phyloP scores from a whole-genome alignment of 2,113 vertebrate genomes.

The Rhinichthys klamathensis region DNA sequence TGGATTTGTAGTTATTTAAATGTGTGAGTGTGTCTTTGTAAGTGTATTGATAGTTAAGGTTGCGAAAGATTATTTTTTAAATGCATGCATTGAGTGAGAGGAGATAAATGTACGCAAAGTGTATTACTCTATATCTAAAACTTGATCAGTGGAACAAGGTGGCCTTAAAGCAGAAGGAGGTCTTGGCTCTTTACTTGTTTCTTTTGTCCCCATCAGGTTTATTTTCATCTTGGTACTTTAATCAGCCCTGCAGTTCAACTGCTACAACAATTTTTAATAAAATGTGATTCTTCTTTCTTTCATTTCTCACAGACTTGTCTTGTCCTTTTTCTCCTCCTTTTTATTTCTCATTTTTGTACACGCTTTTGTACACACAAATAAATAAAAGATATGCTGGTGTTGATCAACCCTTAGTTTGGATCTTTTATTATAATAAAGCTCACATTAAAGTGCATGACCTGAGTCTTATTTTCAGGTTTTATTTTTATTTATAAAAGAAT shows the following conservation, averaged over 20 bases:
- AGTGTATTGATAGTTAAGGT: constrained; percentile 66
- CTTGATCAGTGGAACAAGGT: constrained; percentile 73
- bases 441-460: no score
- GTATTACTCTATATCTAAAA: constrained; percentile 64
- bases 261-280: constrained; percentile 59
- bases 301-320: constrained; percentile 64
- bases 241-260: constrained; percentile 49
- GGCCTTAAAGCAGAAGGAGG: constrained; percentile 76
- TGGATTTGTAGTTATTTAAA: constrained; percentile 69
- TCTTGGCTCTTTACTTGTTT: constrained; percentile 59
- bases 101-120: constrained; percentile 64
- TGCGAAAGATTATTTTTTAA: constrained; percentile 55
- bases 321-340: constrained; percentile 58
- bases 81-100: constrained; percentile 61
- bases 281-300: constrained; percentile 59
- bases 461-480: no score
- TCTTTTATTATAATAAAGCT: background rate
- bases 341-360: constrained; percentile 70
- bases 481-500: no score
- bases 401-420: constrained; percentile 34
- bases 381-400: constrained; percentile 72
- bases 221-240: constrained; percentile 47
- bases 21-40: constrained; percentile 15
- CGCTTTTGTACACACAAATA: constrained; percentile 68
- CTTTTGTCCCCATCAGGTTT: constrained; percentile 39